phyloP scores from a whole-genome alignment of 1,140 invertebrate species.

The Lepidostoma basale region DNA sequence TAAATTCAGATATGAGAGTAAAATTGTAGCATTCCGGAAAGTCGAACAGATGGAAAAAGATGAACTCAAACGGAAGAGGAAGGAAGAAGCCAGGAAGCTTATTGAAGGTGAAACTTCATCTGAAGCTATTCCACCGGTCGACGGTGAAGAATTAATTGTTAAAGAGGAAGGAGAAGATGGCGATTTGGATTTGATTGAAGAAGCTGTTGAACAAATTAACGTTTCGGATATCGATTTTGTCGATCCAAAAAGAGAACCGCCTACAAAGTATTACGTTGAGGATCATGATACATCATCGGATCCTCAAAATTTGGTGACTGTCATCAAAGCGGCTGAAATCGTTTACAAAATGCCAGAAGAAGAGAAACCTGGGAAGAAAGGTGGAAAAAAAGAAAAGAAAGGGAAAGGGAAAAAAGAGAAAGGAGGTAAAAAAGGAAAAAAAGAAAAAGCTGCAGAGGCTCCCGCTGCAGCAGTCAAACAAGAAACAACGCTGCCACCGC shows the following conservation, averaged over 20 bases:
- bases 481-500: neutral
- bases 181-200: neutral
- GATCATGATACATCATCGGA: too few species aligned
- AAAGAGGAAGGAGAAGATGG: neutral
- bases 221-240: too few species aligned
- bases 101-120: neutral
- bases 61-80: neutral
- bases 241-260: too few species aligned
- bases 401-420: neutral
- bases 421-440: neutral
- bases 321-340: neutral
- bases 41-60: neutral
- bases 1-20: conserved; percentile 8
- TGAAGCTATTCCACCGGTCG: neutral
- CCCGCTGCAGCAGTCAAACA: neutral
- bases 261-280: too few species aligned
- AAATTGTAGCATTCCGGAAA: neutral
- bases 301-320: too few species aligned
- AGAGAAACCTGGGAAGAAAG: neutral
- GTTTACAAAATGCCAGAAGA: neutral
- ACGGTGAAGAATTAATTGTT: neutral
- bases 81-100: neutral
- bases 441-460: conserved; percentile 5
- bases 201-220: conserved; percentile 1
- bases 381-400: neutral